A percentile compares a stretch with the other conserved stretches of the same genome.
These are phyloP conservation scores for Drosophila pachea DNA, from an alignment of 1,140 invertebrate genomes.

Conservation along the genomic window DNA sequence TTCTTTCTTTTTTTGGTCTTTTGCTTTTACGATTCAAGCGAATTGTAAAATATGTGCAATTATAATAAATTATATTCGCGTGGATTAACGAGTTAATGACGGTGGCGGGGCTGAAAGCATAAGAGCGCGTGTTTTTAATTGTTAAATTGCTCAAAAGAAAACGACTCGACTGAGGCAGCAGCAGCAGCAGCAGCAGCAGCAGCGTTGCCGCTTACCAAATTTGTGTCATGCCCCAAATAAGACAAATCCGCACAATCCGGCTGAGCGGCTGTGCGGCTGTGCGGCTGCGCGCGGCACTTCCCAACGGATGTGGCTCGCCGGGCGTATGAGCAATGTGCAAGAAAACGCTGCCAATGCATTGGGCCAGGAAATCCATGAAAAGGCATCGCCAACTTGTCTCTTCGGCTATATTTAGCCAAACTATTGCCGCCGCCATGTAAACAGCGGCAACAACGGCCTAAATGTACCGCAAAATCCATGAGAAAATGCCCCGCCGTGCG, in stretches of 20 bases:
- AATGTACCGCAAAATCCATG: slow-evolving; percentile 73
- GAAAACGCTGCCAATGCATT: slow-evolving; percentile 51
- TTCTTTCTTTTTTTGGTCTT: background rate
- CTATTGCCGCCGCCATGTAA: slow-evolving; percentile 69
- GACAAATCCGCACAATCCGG: slow-evolving; percentile 66
- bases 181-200: slow-evolving; percentile 3
- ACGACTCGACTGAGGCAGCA: slow-evolving; percentile 32
- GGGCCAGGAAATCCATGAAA: slow-evolving; percentile 66
- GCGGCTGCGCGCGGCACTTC: slow-evolving; percentile 46
- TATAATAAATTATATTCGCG: slow-evolving; percentile 77
- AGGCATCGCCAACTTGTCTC: slow-evolving; percentile 48
- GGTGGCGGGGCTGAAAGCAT: slow-evolving; percentile 48
- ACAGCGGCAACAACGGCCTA: slow-evolving; percentile 62
- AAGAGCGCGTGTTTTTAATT: slow-evolving; percentile 76
- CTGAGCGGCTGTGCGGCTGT: slow-evolving; percentile 9
- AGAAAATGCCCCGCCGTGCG: slow-evolving; percentile 48
- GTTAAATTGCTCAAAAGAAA: slow-evolving; percentile 73
- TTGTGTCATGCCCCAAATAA: slow-evolving; percentile 77
- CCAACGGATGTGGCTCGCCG: slow-evolving; percentile 51
- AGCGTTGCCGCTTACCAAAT: slow-evolving; percentile 61
- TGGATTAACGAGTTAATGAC: slow-evolving; percentile 76
- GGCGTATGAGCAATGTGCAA: slow-evolving; percentile 37
- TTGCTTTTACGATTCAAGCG: slow-evolving; percentile 55
- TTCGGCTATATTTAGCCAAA: slow-evolving; percentile 68
- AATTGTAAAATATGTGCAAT: slow-evolving; percentile 69